Evolutionary conservation across 2,888 invertebrate species (phyloP).

Genomic region (Drosophila sordidapex): DNA sequence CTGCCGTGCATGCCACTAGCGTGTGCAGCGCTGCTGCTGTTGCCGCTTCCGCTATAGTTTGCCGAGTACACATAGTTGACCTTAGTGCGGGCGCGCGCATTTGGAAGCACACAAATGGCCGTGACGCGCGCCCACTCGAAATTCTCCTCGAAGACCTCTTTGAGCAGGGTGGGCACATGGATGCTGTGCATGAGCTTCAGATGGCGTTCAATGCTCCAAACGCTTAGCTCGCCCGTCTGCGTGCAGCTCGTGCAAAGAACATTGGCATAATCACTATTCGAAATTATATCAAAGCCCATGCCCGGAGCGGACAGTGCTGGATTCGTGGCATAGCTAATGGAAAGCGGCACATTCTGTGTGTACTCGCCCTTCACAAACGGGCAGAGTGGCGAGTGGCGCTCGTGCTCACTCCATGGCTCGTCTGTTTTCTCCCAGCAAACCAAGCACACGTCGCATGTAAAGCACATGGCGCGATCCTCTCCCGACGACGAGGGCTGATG

Average conservation of each 20-base stretch:
- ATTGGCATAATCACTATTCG: conserved; percentile 87
- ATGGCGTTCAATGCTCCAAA: conserved; percentile 94
- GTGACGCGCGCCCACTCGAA: conserved; percentile 86
- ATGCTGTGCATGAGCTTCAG: conserved; percentile 89
- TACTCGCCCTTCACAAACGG: conserved; percentile 97
- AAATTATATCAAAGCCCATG: conserved; percentile 86
- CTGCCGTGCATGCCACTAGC: conserved; percentile 40
- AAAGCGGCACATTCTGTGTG: conserved; percentile 96
- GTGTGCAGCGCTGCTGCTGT: conserved; percentile 44
- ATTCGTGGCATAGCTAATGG: conserved; percentile 93
- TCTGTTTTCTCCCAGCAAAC: conserved; percentile 99
- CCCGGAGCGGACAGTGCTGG: conserved; percentile 88
- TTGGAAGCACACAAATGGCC: conserved; percentile 91
- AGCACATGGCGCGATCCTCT: conserved; percentile 98
- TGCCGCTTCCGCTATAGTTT: conserved; percentile 59
- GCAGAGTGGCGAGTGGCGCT: conserved; percentile 96
- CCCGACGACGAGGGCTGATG: conserved; percentile 96
- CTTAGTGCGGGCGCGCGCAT: conserved; percentile 82
- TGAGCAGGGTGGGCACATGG: conserved; percentile 80
- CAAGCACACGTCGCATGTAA: conserved; percentile 96
- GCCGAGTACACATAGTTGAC: conserved; percentile 76
- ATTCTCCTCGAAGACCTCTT: conserved; percentile 80
- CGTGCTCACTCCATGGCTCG: conserved; percentile 99
- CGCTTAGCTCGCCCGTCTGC: conserved; percentile 88
- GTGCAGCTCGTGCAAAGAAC: conserved; percentile 87